Evolutionary conservation across 2,888 invertebrate species (phyloP), one percentile per base, ranked within the genome.

Genomic region (Nemotelus pantherinus): DNA sequence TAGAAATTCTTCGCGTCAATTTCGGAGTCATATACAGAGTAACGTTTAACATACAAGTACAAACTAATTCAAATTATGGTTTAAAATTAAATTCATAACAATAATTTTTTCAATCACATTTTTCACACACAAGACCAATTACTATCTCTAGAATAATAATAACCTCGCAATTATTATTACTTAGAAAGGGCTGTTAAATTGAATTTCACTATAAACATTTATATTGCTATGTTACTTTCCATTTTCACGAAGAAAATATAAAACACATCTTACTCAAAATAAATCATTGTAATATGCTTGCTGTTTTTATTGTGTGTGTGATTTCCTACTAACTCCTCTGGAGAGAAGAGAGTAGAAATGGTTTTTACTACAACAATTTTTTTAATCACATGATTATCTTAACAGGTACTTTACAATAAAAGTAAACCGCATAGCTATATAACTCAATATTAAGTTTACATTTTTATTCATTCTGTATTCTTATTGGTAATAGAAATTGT

Each of bases 341-440:
- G 25, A 55, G 60, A 45, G 44, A 63, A 63, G 75, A 48, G 58
- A 44, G 55, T 47, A 47, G 43, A 45, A 60, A 63, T 44, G 48
- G 60, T 48, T 55, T 60, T 43, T 67, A 39, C 57, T 41, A 68
- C 10, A 72, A 45, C 43, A 63, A 53, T 50, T 50, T 9, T 68
- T 76, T 68, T 64, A 79, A 79, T 77, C 79, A 80, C 77, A 81
- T 81, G 53, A 70, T 74, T 80, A 80, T 80, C 80, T 81, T 81
- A 80, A 81, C 81, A 81, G 81, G 81, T 81, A 81, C 81, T 80
- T 79, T 81, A 81, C 76, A 80, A 6, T 79, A 77, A 80, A 81
- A 80, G 76, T 79, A 79, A 65, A 80, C 78, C 79, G 77, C 76
- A 77, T 80, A 78, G 75, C 79, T 78, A 79, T 5, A 60, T 60